Evolutionary conservation across 2,797 vertebrate genomes (phyloP), one percentile per base, ranked within the genome.

Genomic region (Erethizon dorsatum): DNA sequence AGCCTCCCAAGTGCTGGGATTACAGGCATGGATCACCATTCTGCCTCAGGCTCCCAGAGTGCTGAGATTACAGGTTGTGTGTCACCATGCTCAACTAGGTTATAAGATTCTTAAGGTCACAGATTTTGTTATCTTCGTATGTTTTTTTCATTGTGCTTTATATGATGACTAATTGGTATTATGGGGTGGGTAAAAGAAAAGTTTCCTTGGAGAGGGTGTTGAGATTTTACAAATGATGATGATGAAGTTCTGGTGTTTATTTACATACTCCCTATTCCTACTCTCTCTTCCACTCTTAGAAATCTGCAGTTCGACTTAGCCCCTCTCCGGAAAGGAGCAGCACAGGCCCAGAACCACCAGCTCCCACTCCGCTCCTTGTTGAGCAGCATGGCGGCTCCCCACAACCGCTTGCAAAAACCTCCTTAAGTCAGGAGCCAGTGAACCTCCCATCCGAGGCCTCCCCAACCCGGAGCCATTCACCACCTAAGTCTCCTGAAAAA

Each of bases 401-500:
- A 82, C 97, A 98, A 75, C 75, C 98, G 56, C 90, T 96, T 96
- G 73, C 84, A 95, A 37, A 95, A 84, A 61, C 90, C 73, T 97
- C 96, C 3, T 96, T 96, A 95, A 97, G 91, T 93, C 98, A 98
- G 95, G 95, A 97, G 73, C 94, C 97, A 97, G 65, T 96, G 92
- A 97, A 98, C 0, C 98, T 97, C 28, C 78, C 95, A 87, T 96
- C 97, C 63, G 98, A 98, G 92, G 94, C 88, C 73, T 98, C 98
- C 89, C 94, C 96, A 89, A 75, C 92, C 17, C 86, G 47, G 56
- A 97, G 94, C 56, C 85, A 26, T 88, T 97, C 97, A 96, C 92
- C 88, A 96, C 80, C 95, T 96, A 98, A 98, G n/a, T 98, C 98
- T 98, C 98, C 98, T 93, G 98, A 97, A 77, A 98, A 98, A 96